These are phyloP conservation scores for Morpho helenor DNA, from an alignment of 2,888 invertebrate species.

Conservation along the genomic window DNA sequence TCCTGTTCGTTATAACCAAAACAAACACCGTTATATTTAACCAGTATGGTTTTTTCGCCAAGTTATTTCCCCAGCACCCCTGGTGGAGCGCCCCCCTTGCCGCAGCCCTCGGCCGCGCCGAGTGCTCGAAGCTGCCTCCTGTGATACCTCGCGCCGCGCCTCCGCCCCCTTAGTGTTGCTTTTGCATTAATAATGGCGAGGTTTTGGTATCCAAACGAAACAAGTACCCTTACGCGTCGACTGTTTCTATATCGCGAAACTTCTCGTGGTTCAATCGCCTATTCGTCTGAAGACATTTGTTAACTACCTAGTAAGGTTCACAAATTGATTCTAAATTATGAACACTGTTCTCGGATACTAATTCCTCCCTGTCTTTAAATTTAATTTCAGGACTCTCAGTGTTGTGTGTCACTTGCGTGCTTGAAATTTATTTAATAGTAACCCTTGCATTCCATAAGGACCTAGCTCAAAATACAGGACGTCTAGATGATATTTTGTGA, in stretches of 20 bases:
- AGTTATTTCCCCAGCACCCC: neutral
- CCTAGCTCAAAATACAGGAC: too few relatives aligned
- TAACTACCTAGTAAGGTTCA: neutral
- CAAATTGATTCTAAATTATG: too few relatives aligned
- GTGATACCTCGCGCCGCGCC: constrained; percentile 46
- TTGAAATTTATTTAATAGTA: neutral
- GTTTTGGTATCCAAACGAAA: neutral
- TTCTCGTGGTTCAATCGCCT: too few relatives aligned
- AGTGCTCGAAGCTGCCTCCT: constrained; percentile 50
- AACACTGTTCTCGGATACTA: neutral
- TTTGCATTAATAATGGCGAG: constrained; percentile 1
- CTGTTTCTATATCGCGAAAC: too few relatives aligned
- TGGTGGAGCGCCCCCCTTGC: too few relatives aligned
- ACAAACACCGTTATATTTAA: too few relatives aligned
- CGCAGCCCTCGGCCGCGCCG: constrained; percentile 25
- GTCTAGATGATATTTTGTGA: too few relatives aligned
- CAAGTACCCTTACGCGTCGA: too few relatives aligned
- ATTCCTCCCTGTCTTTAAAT: neutral
- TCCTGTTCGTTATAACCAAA: too few relatives aligned
- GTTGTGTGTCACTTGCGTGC: constrained; percentile 1
- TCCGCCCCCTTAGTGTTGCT: constrained; percentile 23
- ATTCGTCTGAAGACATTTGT: neutral
- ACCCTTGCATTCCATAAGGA: too few relatives aligned
- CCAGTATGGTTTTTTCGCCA: too few relatives aligned
- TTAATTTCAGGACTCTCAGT: constrained; percentile 4